Base-by-base conservation (phyloP, 2,888 invertebrate genomes). In the Pasiphila rectangulata region DNA sequence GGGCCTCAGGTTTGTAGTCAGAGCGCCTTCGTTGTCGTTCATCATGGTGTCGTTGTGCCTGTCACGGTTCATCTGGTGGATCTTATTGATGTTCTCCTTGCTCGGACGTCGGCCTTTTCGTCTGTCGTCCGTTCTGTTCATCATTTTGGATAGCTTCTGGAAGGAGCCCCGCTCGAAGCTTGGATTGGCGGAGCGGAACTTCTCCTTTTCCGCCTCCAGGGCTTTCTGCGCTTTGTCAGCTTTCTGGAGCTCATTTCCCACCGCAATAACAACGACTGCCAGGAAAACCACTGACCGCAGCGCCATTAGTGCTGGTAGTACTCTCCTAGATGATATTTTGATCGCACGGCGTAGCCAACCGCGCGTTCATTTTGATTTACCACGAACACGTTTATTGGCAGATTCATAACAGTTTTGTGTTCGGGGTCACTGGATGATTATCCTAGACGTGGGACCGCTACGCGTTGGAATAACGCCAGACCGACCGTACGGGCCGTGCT, bases 141-240 rank as follows among this genome's bases (percentile, higher is more conserved):
- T 66, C 4, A 84, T 48, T n/a, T 55, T 58, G 2, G 69, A 69
- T 21, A 87, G 60, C 51, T 79, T 75, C 19, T 81, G 74, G 15
- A 87, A 62, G 1, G 85, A 77, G 1, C 83, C 79, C 3, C 69
- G 64, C 21, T 79, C 75, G 3, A 71, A 69, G 0, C 70, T 74
- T 0, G 83, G 78, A 37, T 62, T 72, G 0, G 84, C 83, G 0
- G 80, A 80, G 6, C 84, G 62, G 2, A 75, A 59, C 12, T 67
- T 73, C 45, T 78, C 83, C 53, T 75, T 86, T 81, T 86, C 83
- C 84, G 81, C 44, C 86, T 73, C 87, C 87, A 85, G 0, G 84
- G 87, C 58, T 70, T 83, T 77, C 71, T 75, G 65, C 71, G 72
- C 64, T 77, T 85, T 79, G 72, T 71, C 67, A 69, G 81, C 73